Evolutionary conservation across 1,140 invertebrate genomes (phyloP).

Genomic region (Manduca sexta): DNA sequence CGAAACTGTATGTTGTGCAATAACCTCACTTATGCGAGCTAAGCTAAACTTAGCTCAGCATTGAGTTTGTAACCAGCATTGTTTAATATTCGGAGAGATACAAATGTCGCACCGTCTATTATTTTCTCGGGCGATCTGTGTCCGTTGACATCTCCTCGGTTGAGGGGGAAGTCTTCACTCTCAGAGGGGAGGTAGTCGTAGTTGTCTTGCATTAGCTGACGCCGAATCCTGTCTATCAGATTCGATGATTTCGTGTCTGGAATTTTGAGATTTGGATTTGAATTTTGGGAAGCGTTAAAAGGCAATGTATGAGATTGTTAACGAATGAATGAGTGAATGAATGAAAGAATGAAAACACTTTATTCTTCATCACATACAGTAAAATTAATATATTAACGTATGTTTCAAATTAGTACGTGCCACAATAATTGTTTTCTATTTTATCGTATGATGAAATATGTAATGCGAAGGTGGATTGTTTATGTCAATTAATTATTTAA

Average conservation of each 20-base stretch:
- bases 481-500: too few relatives aligned
- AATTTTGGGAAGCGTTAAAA: too few relatives aligned
- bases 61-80: neutral
- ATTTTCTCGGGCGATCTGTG: neutral
- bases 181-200: constrained; percentile 27
- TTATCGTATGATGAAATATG: too few relatives aligned
- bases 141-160: neutral
- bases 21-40: neutral
- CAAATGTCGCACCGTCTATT: neutral
- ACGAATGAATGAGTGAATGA: too few relatives aligned
- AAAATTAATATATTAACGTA: too few relatives aligned
- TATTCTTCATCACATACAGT: too few relatives aligned
- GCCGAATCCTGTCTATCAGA: constrained; percentile 12
- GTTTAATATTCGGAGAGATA: neutral
- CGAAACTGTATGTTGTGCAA: neutral
- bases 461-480: too few relatives aligned
- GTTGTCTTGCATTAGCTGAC: constrained; percentile 32
- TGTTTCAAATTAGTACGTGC: too few relatives aligned
- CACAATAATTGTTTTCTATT: too few relatives aligned
- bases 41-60: neutral
- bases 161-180: constrained; percentile 1
- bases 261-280: too few relatives aligned
- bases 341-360: too few relatives aligned
- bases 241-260: neutral
- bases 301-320: too few relatives aligned